phyloP scores from a whole-genome alignment of 64 coral and sea anemone species.

The Stichodactyla mertensii region DNA sequence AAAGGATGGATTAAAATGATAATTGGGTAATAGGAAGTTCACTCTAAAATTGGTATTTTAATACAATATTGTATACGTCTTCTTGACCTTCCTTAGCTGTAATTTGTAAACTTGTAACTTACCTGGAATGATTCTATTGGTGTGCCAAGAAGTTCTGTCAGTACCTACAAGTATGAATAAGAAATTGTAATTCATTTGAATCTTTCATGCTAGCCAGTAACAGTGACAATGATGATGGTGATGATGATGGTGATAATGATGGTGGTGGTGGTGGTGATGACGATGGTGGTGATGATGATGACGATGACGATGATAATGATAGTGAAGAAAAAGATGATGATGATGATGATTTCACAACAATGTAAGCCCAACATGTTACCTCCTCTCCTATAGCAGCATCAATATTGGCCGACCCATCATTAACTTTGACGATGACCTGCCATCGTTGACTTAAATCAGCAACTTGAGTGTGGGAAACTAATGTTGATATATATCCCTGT shows the following conservation, averaged over 20 bases:
- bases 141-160: conserved; percentile 19
- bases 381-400: conserved; percentile 45
- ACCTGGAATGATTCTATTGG: conserved; percentile 36
- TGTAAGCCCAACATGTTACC: not conserved
- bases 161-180: not conserved
- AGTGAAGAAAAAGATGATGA: too few relatives aligned
- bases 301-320: too few relatives aligned
- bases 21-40: too few relatives aligned
- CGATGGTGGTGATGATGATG: not conserved
- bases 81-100: too few relatives aligned
- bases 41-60: too few relatives aligned
- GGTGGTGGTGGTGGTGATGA: too few relatives aligned
- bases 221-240: too few relatives aligned
- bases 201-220: too few relatives aligned
- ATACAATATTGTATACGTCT: too few relatives aligned
- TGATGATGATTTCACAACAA: too few relatives aligned
- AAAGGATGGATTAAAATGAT: not conserved
- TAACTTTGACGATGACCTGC: conserved; percentile 50
- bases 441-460: conserved; percentile 14
- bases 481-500: conserved; percentile 52
- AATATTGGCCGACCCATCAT: conserved; percentile 51
- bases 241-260: too few relatives aligned
- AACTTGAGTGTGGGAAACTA: conserved; percentile 22
- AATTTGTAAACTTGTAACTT: not conserved
- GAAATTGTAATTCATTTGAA: not conserved